Evolutionary conservation across 2,888 invertebrate genomes (phyloP).

Genomic region (Drosophila austrosaltans): DNA sequence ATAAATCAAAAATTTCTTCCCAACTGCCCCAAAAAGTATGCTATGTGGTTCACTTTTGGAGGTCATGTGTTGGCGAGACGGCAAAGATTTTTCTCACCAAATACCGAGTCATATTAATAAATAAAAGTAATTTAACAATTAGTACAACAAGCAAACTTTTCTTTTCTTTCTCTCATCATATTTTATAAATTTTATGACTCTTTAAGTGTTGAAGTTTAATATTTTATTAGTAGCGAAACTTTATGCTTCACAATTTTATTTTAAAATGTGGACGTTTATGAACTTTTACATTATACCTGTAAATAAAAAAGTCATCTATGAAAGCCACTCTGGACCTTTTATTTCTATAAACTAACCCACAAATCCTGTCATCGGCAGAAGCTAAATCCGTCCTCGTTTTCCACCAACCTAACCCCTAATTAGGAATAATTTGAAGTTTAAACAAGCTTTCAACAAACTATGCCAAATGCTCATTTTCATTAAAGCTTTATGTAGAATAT

Average conservation of each 20-base stretch:
- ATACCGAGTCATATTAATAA: no score
- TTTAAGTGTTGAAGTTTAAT: not conserved
- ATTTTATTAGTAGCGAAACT: not conserved
- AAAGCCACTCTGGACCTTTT: not conserved
- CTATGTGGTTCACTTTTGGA: no score
- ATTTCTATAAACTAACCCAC: not conserved
- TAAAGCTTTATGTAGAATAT: slow-evolving; percentile 20
- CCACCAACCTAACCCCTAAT: not conserved
- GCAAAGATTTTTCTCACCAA: no score
- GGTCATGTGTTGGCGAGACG: no score
- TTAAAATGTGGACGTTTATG: no score
- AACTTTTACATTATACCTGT: no score
- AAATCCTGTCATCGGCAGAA: not conserved
- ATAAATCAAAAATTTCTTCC: not conserved
- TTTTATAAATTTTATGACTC: not conserved
- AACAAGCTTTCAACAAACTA: not conserved
- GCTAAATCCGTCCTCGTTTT: not conserved
- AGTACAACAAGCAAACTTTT: no score
- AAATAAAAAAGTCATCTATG: no score
- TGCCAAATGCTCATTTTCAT: slow-evolving; percentile 15
- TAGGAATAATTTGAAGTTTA: not conserved
- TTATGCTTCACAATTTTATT: no score
- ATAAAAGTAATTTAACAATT: no score
- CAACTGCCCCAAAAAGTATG: not conserved
- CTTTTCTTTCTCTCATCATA: no score